These are phyloP conservation scores for Graptemys geographica DNA, from an alignment of 2,797 vertebrate species.

Conservation along the genomic window DNA sequence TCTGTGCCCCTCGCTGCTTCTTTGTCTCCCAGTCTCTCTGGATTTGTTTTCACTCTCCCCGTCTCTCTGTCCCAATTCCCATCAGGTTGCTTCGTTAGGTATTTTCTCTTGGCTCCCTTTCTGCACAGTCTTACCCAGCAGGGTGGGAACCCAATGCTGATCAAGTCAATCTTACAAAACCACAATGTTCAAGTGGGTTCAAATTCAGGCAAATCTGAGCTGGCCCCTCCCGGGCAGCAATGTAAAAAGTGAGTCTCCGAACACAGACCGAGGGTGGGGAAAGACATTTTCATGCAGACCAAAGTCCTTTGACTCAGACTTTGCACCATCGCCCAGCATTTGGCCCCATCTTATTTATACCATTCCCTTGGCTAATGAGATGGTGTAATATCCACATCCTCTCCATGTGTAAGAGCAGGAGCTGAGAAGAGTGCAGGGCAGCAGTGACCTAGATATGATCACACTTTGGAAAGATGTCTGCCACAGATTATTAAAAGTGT, in stretches of 20 bases:
- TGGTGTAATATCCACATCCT: neutral
- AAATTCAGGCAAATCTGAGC: neutral
- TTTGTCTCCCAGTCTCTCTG: no score
- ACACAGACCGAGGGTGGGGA: neutral
- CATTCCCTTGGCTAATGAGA: neutral
- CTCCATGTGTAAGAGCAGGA: neutral
- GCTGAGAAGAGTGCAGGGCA: neutral
- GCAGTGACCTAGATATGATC: neutral
- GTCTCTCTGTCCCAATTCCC: neutral
- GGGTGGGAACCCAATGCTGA: neutral
- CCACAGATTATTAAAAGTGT: neutral
- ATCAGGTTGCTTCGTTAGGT: no score
- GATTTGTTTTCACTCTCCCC: neutral
- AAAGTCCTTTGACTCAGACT: neutral
- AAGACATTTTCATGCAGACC: neutral
- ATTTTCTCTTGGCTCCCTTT: neutral
- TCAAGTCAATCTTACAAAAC: neutral
- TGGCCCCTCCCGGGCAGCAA: neutral
- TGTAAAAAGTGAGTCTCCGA: neutral
- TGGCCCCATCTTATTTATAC: neutral
- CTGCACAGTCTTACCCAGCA: neutral
- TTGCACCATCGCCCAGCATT: neutral
- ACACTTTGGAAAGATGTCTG: neutral
- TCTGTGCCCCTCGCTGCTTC: neutral
- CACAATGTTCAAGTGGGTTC: neutral